Evolutionary conservation across 1,140 invertebrate genomes (phyloP), one percentile per base, ranked within the genome.

Genomic region (Dinoponera quadriceps): DNA sequence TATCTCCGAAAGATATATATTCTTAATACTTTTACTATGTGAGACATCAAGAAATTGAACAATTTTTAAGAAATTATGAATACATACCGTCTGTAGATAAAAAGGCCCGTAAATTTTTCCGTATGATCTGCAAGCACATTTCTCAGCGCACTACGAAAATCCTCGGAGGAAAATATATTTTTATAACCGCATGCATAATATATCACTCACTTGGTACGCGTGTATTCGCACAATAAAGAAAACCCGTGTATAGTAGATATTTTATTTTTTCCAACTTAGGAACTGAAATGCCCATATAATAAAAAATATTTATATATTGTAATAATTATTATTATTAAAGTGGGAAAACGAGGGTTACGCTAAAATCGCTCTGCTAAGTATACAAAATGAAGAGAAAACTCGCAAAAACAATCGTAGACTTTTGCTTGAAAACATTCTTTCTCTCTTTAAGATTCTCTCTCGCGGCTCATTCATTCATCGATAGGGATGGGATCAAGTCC

Each of bases 211-310:
- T 69, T 20, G 27, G 20, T 60, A 13, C 2, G 16, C 27, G 9
- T 48, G 49, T 29, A 22, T 0, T 20, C 27, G 49, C 38, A 49
- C 49, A 87, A 87, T 84, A 69, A 83, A 83, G 60, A 22, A 51
- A 73, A 60, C 27, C 38, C 73, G 25, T 91, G 87, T 84, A 44
- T 86, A 82, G 89, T 89, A 91, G 85, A 90, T 91, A 89, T 91
- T 91, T 91, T 91, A 91, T 91, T 91, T 91, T 91, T 91, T 91
- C 88, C 90, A 91, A 91, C 85, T 90, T 91, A 91, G 90, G 90
- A 91, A 91, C 90, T 91, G 89, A 91, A 91, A 91, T 91, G 90
- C 90, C 90, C 90, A 89, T 91, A 91, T 90, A 90, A 91, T 91
- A 91, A 91, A 91, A 91, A 91, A 91, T 91, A 90, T 91, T 86